Evolutionary conservation across 2,113 vertebrate genomes (phyloP), one percentile per base, ranked within the genome.

Genomic region (Rhinoptilus africanus): DNA sequence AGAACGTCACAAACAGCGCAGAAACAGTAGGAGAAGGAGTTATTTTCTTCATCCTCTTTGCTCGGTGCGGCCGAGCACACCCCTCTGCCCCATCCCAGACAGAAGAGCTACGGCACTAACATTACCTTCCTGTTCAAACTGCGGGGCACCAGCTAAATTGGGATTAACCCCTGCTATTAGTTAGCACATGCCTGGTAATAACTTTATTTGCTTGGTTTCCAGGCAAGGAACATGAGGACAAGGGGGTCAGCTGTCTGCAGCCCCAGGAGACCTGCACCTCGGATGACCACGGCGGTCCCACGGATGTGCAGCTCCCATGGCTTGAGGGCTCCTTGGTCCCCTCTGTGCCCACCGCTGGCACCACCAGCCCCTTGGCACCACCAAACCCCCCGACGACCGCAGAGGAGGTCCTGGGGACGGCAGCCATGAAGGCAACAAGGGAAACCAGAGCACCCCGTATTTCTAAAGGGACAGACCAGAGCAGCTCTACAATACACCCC

Each of bases 301-400:
- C 35, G 50, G 43, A 64, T 21, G 35, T 17, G 68, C 76, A 91
- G 18, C 24, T 50, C 21, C 85, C 32, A 9, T 0, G 3, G 43
- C 35, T 8, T 63, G 7, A 59, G 15, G 21, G 26, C 14, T 37
- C n/a, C 32, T 7, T 5, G 64, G 39, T 53, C 39, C 13, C 34
- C 39, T 39, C 15, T 0, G 0, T 34, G 37, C 13, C 53, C 57
- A 27, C 7, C 2, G 1, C 35, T 3, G 4, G 56, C 67, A 37
- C 35, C 62, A 30, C 20, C 17, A 67, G 35, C 48, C 21, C 27
- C 48, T 71, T 1, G 9, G 66, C 28, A 62, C 37, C 13, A 2
- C 37, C 2, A 6, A 85, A 76, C 14, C 27, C 68, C 30, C 47
- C 0, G 0, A 26, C 39, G 66, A 75, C 72, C 62, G 34, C 71